Evolutionary conservation across 2,797 vertebrate genomes (phyloP).

Genomic region (Eulemur coronatus): DNA sequence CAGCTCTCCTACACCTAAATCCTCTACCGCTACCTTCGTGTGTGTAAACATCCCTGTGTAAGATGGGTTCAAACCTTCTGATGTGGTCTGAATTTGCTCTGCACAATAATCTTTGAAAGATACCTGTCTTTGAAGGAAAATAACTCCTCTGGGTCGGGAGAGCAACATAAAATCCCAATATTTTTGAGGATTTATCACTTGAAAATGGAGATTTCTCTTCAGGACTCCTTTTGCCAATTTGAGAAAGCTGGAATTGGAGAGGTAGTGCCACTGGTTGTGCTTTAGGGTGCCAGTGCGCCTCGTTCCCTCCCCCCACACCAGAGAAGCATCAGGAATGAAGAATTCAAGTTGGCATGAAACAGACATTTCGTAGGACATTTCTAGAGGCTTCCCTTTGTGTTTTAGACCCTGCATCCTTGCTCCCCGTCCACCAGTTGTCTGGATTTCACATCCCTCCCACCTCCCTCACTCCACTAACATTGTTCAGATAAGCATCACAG

Average conservation of each 20-base stretch:
- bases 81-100: not conserved
- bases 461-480: not conserved
- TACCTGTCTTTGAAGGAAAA: not conserved
- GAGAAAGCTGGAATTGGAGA: not conserved
- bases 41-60: not conserved
- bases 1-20: not conserved
- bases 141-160: not conserved
- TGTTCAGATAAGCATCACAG: not conserved
- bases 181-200: not conserved
- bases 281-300: not conserved
- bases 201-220: not conserved
- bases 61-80: not conserved
- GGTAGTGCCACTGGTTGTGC: not conserved
- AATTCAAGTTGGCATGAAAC: not conserved
- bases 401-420: not conserved
- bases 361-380: not conserved
- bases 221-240: not conserved
- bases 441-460: not conserved
- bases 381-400: not conserved
- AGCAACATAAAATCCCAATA: not conserved
- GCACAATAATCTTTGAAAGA: not conserved
- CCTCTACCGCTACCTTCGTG: not conserved
- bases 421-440: not conserved
- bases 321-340: not conserved
- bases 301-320: not conserved